These are phyloP conservation scores for Drosophila ezoana DNA, from an alignment of 2,888 invertebrate genomes.

Conservation along the genomic window DNA sequence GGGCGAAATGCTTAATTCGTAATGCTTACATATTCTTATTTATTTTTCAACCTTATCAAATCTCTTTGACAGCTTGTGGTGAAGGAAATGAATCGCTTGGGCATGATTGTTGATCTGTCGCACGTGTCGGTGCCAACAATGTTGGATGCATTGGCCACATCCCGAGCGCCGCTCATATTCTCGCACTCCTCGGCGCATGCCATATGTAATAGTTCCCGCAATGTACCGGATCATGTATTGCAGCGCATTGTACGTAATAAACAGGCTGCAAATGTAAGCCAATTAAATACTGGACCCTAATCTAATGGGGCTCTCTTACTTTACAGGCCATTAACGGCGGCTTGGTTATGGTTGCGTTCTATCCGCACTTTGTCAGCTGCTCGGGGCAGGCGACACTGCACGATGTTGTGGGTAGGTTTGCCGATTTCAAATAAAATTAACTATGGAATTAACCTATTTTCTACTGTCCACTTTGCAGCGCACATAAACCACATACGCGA, in stretches of 20 bases:
- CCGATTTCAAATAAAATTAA: neutral
- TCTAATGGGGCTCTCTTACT: constrained; percentile 38
- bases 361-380: constrained; percentile 87
- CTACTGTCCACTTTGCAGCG: constrained; percentile 86
- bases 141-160: constrained; percentile 91
- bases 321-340: constrained; percentile 87
- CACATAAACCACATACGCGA: constrained; percentile 95
- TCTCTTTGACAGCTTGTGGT: constrained; percentile 88
- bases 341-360: constrained; percentile 89
- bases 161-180: constrained; percentile 93
- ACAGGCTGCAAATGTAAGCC: neutral
- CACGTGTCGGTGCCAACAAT: constrained; percentile 93
- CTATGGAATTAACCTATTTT: constrained; percentile 3
- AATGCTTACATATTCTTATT: too few species aligned
- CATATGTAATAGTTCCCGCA: constrained; percentile 92
- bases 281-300: constrained; percentile 24
- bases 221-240: constrained; percentile 92
- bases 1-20: too few species aligned
- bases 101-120: constrained; percentile 94
- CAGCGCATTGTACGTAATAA: constrained; percentile 87
- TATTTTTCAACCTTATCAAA: neutral
- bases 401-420: constrained; percentile 87
- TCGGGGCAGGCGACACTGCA: constrained; percentile 87
- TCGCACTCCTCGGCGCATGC: constrained; percentile 94
- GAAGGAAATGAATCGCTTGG: constrained; percentile 94